These are phyloP conservation scores for Antennarius striatus DNA, from an alignment of 2,113 vertebrate genomes.

Conservation along the genomic window DNA sequence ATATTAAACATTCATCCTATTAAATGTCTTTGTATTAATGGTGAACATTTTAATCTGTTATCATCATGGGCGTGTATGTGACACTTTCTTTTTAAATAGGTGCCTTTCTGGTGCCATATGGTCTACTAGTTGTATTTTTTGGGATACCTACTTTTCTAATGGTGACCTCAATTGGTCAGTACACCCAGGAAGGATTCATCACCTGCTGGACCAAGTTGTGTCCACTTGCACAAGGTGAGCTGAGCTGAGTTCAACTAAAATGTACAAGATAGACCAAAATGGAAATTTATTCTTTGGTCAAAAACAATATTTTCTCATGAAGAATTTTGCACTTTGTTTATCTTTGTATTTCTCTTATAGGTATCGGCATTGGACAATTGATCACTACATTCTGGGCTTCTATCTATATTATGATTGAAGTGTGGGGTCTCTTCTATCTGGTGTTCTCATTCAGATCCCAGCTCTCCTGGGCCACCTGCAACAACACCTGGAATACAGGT, in stretches of 20 bases:
- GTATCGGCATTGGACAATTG: slow-evolving; percentile 75
- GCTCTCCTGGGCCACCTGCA: slow-evolving; percentile 35
- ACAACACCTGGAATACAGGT: slow-evolving; percentile 86
- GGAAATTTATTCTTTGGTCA: no score
- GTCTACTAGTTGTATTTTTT: slow-evolving; percentile 27
- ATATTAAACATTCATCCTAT: no score
- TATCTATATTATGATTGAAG: slow-evolving; percentile 77
- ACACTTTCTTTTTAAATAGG: not conserved
- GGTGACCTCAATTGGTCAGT: slow-evolving; percentile 47
- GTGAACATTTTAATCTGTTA: no score
- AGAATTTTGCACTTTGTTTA: not conserved
- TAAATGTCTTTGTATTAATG: no score
- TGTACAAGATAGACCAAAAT: no score
- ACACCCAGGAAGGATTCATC: slow-evolving; percentile 54
- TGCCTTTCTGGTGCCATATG: slow-evolving; percentile 48
- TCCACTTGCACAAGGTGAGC: slow-evolving; percentile 65
- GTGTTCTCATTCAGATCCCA: no score
- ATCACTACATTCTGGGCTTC: slow-evolving; percentile 69
- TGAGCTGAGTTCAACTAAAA: not conserved
- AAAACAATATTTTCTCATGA: no score
- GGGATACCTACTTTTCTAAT: slow-evolving; percentile 49
- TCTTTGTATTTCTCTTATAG: slow-evolving; percentile 54
- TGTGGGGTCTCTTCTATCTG: no score
- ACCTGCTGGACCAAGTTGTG: slow-evolving; percentile 50
- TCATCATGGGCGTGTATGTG: not conserved